Base-by-base conservation (phyloP, 2,797 vertebrate genomes). In the Pangasius mekongensis region DNA sequence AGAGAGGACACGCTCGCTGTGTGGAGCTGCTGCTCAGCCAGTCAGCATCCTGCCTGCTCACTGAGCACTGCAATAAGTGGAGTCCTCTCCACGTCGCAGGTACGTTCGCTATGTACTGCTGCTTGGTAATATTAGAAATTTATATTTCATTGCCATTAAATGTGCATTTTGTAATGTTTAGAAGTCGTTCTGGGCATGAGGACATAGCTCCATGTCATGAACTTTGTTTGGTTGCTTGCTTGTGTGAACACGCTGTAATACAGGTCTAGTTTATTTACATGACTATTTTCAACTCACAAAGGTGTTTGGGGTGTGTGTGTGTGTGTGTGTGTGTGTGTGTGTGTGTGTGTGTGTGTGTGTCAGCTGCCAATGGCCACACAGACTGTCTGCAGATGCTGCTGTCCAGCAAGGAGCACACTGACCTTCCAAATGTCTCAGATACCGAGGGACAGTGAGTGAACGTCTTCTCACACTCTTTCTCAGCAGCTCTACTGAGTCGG, bases 331-430 rank as follows among this genome's bases (percentile, higher is more conserved):
- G n/a, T 80, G n/a, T 86, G 30, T 11, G 27, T 58, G 24, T 76
- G 30, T 67, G 47, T 87, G 43, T 89, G 30, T 85, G 24, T 82
- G 22, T 66, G 24, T 73, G 11, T 86, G 62, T 60, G 1, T 2
- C 91, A 99, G 98, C 98, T 95, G 96, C 97, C 92, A 97, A 97
- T 7, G 98, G 98, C 92, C 97, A 98, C 95, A 97, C 97, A 0
- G 98, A 99, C 92, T 98, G 98, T 95, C 96, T 99, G 93, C 98
- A 97, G 94, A 97, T 98, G 96, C 97, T 99, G 96, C 97, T 99
- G 3, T 98, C 98, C 94, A 97, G 97, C 43, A 97, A 97, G 80
- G 94, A 96, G 86, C 97, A 96, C 83, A 93, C 94, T 0, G 96
- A 97, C 89, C 94, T 97, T 92, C 96, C 97, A 11, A 97, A 99